Base-by-base conservation (phyloP, 1,140 invertebrate species). In the roundworm (Caenorhabditis elegans) region DNA sequence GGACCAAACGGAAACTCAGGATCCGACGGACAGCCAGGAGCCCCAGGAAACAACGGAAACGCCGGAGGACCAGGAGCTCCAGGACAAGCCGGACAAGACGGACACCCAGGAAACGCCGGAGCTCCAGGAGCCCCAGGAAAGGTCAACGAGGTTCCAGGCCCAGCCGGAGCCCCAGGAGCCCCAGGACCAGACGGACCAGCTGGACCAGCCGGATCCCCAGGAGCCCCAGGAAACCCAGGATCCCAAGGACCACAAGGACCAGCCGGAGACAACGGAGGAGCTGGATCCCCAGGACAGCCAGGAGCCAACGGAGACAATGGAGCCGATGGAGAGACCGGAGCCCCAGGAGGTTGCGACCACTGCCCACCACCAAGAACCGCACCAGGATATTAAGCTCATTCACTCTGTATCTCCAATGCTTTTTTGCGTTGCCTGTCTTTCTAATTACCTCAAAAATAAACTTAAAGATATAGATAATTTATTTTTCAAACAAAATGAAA, bases 301-400 rank as follows among this genome's bases (percentile, higher is more conserved):
- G 82, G 82, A 83, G 39, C 55, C 55, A 36, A 65, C 28, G 82
- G 82, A 79, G 39, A 65, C 31, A 79, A 70, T 43, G 81, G 81
- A 78, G 48, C 81, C 81, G 81, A 82, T 75, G 81, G 81, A 77
- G 81, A 82, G 49, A 78, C 34, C 19, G 81, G 81, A 82, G 75
- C 75, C 43, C 46, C 78, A 53, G 78, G 83, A 82, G 76, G 79
- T 43, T 84, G 83, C 60, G 83, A 84, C 26, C 83, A 84, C 79
- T 84, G 83, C 49, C 83, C 83, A 70, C 83, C 83, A 48, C 83
- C 83, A 47, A 76, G 83, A 65, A 84, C 83, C 17, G 83, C 83
- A 19, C 83, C 83, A 47, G 83, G 83, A 48, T 84, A 84, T 82
- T 84, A 55, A 79, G 34, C 15, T 70, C 60, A 70, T 70, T 39